phyloP scores from a whole-genome alignment of 2,113 vertebrate genomes.

The Formicarius rufipectus region DNA sequence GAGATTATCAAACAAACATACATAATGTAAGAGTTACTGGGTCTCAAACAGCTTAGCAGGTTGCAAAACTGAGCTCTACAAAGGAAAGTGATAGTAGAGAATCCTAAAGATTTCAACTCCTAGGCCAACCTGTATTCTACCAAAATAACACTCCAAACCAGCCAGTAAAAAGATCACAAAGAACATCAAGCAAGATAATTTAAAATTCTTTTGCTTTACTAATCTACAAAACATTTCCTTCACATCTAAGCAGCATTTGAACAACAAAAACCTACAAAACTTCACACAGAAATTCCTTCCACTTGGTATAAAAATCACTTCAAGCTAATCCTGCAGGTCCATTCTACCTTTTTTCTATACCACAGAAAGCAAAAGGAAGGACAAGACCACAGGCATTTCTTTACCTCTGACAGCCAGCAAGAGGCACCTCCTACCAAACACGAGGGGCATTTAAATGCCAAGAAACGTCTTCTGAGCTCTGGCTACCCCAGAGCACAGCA shows the following conservation, averaged over 20 bases:
- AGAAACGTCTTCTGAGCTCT: not conserved
- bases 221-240: not conserved
- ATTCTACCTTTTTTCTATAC: not conserved
- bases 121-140: not conserved
- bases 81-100: not conserved
- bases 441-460: not conserved
- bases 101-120: not conserved
- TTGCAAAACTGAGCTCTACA: not conserved
- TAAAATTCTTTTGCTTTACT: not conserved
- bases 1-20: not conserved
- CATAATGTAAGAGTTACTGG: not conserved
- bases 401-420: not conserved
- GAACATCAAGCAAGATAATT: not conserved
- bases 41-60: not conserved
- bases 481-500: not conserved
- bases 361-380: not conserved
- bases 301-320: not conserved
- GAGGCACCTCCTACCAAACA: not conserved
- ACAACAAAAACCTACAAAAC: not conserved
- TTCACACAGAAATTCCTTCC: not conserved
- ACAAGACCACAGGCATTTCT: not conserved
- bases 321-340: not conserved
- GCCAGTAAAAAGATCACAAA: not conserved
- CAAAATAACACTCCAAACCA: not conserved
- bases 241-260: not conserved